Base-by-base conservation (phyloP, 2,888 invertebrate genomes). In the Acronicta leporina region DNA sequence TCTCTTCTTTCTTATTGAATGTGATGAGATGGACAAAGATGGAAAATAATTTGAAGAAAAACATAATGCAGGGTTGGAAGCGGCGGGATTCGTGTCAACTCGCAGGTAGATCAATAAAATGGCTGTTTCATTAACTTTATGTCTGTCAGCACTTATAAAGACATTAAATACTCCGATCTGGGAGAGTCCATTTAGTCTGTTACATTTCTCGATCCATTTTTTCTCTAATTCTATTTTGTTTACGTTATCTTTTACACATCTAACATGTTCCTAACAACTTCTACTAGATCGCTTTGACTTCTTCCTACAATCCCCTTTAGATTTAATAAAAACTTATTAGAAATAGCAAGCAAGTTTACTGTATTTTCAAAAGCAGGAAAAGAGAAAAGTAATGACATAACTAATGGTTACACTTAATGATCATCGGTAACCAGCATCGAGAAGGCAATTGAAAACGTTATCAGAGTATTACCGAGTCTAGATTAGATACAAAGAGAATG, bases 41-140 rank as follows among this genome's bases (percentile, higher is more conserved):
- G 68, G 78, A 87, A 87, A 88, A 88, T 78, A 86, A 88, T 90
- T 89, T 89, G 75, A 83, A 87, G 86, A 91, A 92, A 92, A 94
- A 92, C 89, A 86, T 91, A 92, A 92, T 92, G 82, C 83, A 85
- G 88, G 91, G 91, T 91, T 91, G 88, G 87, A 79, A 85, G 85
- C 83, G 82, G 75, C 81, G 73, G 83, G 85, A 85, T 89, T 90
- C 89, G 88, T 92, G 91, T 92, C 91, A 90, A 87, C 84, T 86
- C 81, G 85, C 94, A 94, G 94, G 94, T 94, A 94, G 93, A 93
- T 90, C 92, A 92, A 93, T 94, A 94, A 92, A 92, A 85, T 84
- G 83, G 82, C 82, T 85, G 86, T 94, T 94, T 94, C 93, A 94
- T 94, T 93, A 93, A 84, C 86, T 87, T 86, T 85, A 85, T 87